Evolutionary conservation across 2,113 vertebrate species (phyloP).

Genomic region (Butastur rufipennis): DNA sequence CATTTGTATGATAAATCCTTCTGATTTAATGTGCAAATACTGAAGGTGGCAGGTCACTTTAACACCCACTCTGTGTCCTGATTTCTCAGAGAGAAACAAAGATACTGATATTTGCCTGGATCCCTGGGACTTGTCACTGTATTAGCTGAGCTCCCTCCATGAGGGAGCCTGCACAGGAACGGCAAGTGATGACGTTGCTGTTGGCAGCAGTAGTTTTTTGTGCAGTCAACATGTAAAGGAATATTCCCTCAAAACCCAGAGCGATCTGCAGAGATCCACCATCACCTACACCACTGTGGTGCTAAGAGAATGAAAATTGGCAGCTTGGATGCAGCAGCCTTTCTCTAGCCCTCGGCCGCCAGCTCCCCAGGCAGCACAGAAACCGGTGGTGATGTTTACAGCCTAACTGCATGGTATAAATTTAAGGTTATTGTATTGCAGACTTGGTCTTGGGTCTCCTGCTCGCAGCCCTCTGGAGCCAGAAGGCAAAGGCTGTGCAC

Average conservation of each 20-base stretch:
- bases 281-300: not conserved
- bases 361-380: not conserved
- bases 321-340: not conserved
- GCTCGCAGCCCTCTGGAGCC: not conserved
- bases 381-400: not conserved
- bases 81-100: not conserved
- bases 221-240: not conserved
- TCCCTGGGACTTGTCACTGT: not conserved
- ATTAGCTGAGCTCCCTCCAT: not conserved
- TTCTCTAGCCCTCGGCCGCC: not conserved
- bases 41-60: not conserved
- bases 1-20: not conserved
- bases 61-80: not conserved
- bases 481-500: not conserved
- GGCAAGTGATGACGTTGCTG: not conserved
- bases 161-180: fast-evolving
- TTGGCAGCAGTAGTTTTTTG: not conserved
- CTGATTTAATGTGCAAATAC: not conserved
- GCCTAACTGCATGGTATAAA: not conserved
- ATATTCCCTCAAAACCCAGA: not conserved
- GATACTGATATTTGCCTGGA: not conserved
- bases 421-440: not conserved
- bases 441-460: not conserved
- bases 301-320: not conserved
- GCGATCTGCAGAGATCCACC: not conserved